A percentile compares a stretch with the other conserved stretches of the same genome.
Evolutionary conservation across 2,113 vertebrate species (phyloP).

Genomic region (Alectura lathami): DNA sequence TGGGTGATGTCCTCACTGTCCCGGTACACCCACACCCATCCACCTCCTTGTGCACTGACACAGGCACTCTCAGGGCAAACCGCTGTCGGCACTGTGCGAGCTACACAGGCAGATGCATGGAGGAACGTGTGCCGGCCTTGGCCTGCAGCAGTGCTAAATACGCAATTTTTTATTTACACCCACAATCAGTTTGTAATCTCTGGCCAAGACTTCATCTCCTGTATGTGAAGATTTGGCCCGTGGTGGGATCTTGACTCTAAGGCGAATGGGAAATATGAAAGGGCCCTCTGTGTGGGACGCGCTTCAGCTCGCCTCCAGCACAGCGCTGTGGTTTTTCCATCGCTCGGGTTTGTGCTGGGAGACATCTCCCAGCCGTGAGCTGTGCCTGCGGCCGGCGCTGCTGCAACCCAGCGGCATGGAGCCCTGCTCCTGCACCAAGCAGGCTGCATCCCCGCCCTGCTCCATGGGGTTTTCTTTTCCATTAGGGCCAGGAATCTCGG

Average conservation of each 20-base stretch:
- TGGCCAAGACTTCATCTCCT: slow-evolving; percentile 5
- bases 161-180: background rate
- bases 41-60: accelerated
- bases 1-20: background rate
- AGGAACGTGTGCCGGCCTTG: background rate
- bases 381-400: background rate
- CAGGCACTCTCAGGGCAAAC: background rate
- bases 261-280: slow-evolving; percentile 8
- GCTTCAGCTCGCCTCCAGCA: background rate
- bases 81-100: accelerated
- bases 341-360: accelerated
- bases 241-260: background rate
- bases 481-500: background rate
- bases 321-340: background rate
- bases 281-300: background rate
- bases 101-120: background rate
- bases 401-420: accelerated
- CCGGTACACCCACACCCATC: background rate
- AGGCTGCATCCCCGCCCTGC: too few species aligned
- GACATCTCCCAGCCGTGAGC: accelerated
- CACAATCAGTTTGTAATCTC: slow-evolving; percentile 15
- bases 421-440: background rate
- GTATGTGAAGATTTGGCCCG: background rate
- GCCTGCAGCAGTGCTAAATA: background rate
- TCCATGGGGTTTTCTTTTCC: background rate